Evolutionary conservation across 1,140 invertebrate species (phyloP), one percentile per base, ranked within the genome.

Genomic region (Drosophila malerkotliana): DNA sequence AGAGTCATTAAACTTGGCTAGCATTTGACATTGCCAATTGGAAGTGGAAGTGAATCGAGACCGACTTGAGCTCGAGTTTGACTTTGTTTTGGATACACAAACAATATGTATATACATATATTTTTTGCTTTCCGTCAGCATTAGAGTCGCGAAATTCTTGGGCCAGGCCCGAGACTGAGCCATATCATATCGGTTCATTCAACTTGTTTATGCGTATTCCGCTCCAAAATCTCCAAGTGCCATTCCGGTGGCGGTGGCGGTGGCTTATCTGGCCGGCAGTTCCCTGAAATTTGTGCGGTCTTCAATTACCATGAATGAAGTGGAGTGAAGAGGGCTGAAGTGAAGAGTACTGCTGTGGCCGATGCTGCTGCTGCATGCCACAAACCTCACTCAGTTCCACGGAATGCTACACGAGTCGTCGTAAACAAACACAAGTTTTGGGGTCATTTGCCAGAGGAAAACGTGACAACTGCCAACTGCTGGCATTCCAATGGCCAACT

Each of bases 11-110:
- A 76, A 76, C 72, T 76, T 76, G 72, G 72, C 72, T 75, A 54
- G 72, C 72, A 76, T 76, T 76, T 76, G 72, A 76, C 72, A 76
- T 76, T 76, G 72, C 72, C 72, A 76, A 75, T 76, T 59, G 61
- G 54, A 53, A 37, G 61, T 45, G 47, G 71, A 61, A 61, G 66
- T 49, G 48, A 34, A 37, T 44, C 41, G 41, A 44, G 41, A 44
- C 41, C 4, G 14, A 18, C 41, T 44, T 7, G 26, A 28, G 26
- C 26, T 28, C 28, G 9, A n/a, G 28, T 53, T 32, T 34, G 51
- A 18, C 18, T 47, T 18, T 21, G 14, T 21, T 24, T 47, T 47
- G n/a, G 26, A 28, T 28, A 28, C 10, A 10, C 34, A n/a, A 37
- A 14, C 18, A 26, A 5, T 10, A 9, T 30, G n/a, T 48, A 32